Conservation (phyloP, 35 echinoderm and acorn worm species). For the Lytechinus pictus region DNA sequence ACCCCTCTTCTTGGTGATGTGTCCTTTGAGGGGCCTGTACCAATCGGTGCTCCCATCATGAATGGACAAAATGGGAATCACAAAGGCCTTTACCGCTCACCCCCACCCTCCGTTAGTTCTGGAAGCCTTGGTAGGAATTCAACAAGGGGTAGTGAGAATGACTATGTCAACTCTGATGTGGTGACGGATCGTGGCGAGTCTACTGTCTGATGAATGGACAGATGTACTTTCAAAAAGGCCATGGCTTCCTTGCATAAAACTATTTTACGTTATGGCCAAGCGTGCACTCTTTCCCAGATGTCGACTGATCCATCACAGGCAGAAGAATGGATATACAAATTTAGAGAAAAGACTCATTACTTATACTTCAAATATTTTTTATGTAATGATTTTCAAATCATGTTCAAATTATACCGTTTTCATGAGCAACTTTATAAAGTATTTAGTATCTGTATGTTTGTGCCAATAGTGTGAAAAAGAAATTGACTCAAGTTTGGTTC, state of each 20-base stretch:
- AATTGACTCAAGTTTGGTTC: background rate
- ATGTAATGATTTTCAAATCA: background rate
- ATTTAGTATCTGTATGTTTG: background rate
- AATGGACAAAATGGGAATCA: slow-evolving; percentile 20
- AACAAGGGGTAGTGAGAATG: slow-evolving; percentile 52
- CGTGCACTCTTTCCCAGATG: background rate
- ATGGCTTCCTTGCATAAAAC: background rate
- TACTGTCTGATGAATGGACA: slow-evolving; percentile 48
- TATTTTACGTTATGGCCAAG: slow-evolving; percentile 1
- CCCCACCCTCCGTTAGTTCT: background rate
- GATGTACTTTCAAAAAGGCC: background rate
- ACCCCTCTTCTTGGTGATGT: slow-evolving; percentile 61
- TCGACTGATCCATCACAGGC: background rate
- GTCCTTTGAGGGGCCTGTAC: slow-evolving; percentile 31
- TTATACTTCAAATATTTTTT: slow-evolving; percentile 5
- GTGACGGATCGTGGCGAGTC: slow-evolving; percentile 64
- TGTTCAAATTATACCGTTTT: background rate
- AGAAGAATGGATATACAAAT: background rate
- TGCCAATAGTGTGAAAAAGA: background rate
- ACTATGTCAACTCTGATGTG: slow-evolving; percentile 74
- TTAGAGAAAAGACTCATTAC: background rate
- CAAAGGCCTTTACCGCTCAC: slow-evolving; percentile 10
- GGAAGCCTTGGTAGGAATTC: slow-evolving; percentile 25
- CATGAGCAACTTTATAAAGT: background rate
- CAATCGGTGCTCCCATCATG: background rate